Conservation (phyloP, 2,113 vertebrate genomes). For the Chloropsis cyanopogon region DNA sequence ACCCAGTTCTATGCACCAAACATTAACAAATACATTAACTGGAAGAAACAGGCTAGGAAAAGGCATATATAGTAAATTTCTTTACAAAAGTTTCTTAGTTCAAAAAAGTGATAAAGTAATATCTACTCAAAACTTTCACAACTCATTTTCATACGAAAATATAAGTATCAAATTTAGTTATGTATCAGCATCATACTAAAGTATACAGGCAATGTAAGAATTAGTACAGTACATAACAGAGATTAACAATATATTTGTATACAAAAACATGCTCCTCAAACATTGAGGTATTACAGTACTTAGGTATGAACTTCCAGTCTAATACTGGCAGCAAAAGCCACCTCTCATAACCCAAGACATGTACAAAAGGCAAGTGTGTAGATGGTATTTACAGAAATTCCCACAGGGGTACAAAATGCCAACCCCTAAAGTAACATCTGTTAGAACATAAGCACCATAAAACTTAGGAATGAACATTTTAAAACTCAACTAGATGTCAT, state of each 20-base stretch:
- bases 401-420: slow-evolving; percentile 74
- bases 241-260: slow-evolving; percentile 95
- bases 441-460: slow-evolving; percentile 90
- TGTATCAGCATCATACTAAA: slow-evolving; percentile 99
- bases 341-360: slow-evolving; percentile 86
- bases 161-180: slow-evolving; percentile 99
- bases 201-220: slow-evolving; percentile 97
- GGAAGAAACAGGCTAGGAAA: slow-evolving; percentile 88
- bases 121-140: slow-evolving; percentile 96
- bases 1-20: slow-evolving; percentile 99
- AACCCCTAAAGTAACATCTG: slow-evolving; percentile 86
- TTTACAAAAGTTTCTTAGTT: slow-evolving; percentile 98
- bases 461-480: slow-evolving; percentile 77
- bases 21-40: slow-evolving; percentile 98
- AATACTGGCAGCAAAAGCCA: slow-evolving; percentile 90
- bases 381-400: slow-evolving; percentile 95
- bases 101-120: slow-evolving; percentile 98
- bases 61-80: slow-evolving; percentile 95
- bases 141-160: slow-evolving; percentile 99
- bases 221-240: slow-evolving; percentile 96
- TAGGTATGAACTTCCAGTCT: slow-evolving; percentile 98
- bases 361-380: slow-evolving; percentile 93
- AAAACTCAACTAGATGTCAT: slow-evolving; percentile 75
- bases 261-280: slow-evolving; percentile 96
- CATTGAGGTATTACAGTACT: slow-evolving; percentile 99